These are phyloP conservation scores for Pseudachorutes palmiensis DNA, from an alignment of 1,140 invertebrate species.

Conservation along the genomic window DNA sequence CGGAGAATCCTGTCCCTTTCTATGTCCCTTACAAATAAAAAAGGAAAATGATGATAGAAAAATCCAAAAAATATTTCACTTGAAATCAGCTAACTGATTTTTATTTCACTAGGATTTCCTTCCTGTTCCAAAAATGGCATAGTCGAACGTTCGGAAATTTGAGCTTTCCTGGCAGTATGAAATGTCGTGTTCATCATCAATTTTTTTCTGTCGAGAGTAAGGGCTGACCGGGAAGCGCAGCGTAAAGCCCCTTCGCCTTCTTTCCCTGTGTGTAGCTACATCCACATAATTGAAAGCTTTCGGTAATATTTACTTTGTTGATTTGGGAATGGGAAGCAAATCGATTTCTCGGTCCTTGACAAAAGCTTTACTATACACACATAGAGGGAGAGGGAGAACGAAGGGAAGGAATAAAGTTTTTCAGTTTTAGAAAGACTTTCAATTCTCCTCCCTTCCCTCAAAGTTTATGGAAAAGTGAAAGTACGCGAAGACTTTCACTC, in stretches of 20 bases:
- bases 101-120: too few species aligned
- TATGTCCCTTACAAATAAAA: background rate
- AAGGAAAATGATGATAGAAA: background rate
- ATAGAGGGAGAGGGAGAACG: background rate
- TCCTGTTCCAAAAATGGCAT: too few species aligned
- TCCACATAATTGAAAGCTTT: constrained; percentile 20
- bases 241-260: background rate
- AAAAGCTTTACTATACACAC: constrained; percentile 17
- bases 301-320: constrained; percentile 39
- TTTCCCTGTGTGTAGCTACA: background rate
- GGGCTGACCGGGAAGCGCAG: too few species aligned
- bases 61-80: too few species aligned
- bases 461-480: too few species aligned
- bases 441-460: background rate
- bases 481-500: too few species aligned
- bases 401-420: background rate
- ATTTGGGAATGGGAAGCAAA: constrained; percentile 38
- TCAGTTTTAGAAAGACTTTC: background rate
- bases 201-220: too few species aligned
- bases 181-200: too few species aligned
- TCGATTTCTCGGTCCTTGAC: constrained; percentile 38
- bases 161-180: too few species aligned
- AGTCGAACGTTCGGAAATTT: too few species aligned
- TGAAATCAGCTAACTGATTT: too few species aligned
- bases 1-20: background rate